Percentiles rank a stretch among this genome's conserved stretches.
Evolutionary conservation across 2,888 invertebrate genomes (phyloP).

Genomic region (Itoplectis maculator): DNA sequence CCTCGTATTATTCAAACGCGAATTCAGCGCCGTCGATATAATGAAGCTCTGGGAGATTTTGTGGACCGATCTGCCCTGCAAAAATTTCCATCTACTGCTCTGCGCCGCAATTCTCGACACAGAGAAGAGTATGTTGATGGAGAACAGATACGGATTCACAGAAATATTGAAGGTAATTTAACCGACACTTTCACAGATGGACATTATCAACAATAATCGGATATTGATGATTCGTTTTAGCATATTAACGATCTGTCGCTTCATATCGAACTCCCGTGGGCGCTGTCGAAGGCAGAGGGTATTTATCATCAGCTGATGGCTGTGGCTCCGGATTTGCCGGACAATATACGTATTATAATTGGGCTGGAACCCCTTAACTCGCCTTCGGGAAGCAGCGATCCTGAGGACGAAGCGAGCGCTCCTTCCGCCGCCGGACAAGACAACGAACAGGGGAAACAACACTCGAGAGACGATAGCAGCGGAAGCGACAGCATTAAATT

Average conservation of each 20-base stretch:
- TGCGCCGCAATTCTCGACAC: slow-evolving; percentile 96
- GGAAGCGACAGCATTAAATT: slow-evolving; percentile 81
- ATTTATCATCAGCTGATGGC: slow-evolving; percentile 95
- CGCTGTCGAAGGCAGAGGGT: slow-evolving; percentile 95
- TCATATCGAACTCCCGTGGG: slow-evolving; percentile 92
- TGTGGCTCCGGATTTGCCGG: slow-evolving; percentile 88
- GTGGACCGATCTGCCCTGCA: slow-evolving; percentile 97
- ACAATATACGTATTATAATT: slow-evolving; percentile 90
- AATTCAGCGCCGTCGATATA: slow-evolving; percentile 94
- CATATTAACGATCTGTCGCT: slow-evolving; percentile 98
- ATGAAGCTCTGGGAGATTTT: slow-evolving; percentile 98
- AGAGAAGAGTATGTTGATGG: slow-evolving; percentile 94
- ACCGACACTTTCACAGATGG: slow-evolving; percentile 2
- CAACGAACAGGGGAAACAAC: slow-evolving; percentile 82
- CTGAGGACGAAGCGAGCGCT: slow-evolving; percentile 71
- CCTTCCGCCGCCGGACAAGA: slow-evolving; percentile 75
- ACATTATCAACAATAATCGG: no score
- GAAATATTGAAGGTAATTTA: slow-evolving; percentile 95
- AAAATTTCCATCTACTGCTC: slow-evolving; percentile 97
- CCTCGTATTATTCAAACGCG: slow-evolving; percentile 97
- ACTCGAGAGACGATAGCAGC: slow-evolving; percentile 80
- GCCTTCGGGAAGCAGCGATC: slow-evolving; percentile 71
- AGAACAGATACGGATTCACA: slow-evolving; percentile 96
- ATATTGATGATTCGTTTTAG: slow-evolving; percentile 84
- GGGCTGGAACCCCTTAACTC: slow-evolving; percentile 86